Evolutionary conservation across 2,797 vertebrate genomes (phyloP).

Genomic region (Bradypus variegatus): DNA sequence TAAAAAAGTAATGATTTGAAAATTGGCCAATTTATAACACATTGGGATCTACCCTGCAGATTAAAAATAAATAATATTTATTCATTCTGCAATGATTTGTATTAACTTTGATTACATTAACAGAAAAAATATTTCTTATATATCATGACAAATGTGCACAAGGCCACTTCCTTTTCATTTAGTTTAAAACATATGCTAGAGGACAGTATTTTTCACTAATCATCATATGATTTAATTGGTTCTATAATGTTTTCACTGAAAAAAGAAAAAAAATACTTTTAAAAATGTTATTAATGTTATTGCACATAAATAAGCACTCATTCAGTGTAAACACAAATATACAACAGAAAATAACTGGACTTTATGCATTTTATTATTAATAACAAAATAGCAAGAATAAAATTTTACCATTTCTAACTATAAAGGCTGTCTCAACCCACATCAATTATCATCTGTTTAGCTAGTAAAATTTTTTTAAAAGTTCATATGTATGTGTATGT

Average conservation of each 20-base stretch:
- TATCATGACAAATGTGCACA: neutral
- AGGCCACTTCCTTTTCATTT: slow-evolving; percentile 8
- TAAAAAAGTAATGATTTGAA: neutral
- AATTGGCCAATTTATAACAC: neutral
- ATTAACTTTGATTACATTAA: neutral
- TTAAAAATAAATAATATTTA: neutral
- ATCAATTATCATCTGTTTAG: neutral
- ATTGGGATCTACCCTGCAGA: neutral
- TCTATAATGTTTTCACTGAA: neutral
- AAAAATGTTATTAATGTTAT: neutral
- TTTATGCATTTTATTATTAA: neutral
- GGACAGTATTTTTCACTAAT: neutral
- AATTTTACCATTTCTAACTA: neutral
- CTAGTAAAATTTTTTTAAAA: neutral
- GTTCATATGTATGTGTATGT: neutral
- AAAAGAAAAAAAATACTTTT: neutral
- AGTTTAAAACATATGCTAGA: neutral
- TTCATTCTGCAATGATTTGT: neutral
- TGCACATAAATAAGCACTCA: neutral
- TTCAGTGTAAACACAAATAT: neutral
- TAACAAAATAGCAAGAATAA: neutral
- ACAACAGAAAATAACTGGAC: neutral
- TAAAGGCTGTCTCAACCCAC: neutral
- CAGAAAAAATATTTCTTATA: neutral
- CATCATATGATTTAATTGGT: neutral